Conservation (phyloP, 2,888 invertebrate genomes). For the Chydorus sphaericus region DNA sequence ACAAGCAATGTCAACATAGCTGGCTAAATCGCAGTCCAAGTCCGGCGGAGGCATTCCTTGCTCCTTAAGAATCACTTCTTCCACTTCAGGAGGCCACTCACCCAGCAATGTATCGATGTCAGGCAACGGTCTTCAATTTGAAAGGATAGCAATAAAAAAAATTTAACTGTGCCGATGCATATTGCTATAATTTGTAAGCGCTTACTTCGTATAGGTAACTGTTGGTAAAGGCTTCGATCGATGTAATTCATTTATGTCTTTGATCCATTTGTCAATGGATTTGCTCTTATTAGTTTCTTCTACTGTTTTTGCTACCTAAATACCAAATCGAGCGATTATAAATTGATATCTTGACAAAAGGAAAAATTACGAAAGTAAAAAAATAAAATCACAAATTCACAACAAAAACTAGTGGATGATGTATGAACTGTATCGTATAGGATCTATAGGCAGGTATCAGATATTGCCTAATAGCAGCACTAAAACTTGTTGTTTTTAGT, state of each 20-base stretch:
- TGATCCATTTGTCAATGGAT: conserved; percentile 92
- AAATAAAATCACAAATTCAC: too few relatives aligned
- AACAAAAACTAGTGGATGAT: too few relatives aligned
- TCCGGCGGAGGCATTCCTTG: conserved; percentile 58
- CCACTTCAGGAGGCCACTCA: conserved; percentile 85
- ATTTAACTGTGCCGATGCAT: background rate
- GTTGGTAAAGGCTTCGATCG: conserved; percentile 73
- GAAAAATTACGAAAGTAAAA: too few relatives aligned
- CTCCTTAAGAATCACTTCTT: conserved; percentile 57
- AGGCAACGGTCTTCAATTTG: conserved; percentile 66
- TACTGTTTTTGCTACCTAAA: conserved; percentile 54
- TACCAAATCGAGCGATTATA: too few relatives aligned
- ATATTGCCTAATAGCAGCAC: too few relatives aligned
- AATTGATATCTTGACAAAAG: too few relatives aligned
- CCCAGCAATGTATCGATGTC: conserved; percentile 87
- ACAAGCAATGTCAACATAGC: conserved; percentile 71
- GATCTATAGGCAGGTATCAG: too few relatives aligned
- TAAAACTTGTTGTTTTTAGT: too few relatives aligned
- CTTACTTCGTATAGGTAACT: conserved; percentile 60
- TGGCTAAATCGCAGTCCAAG: conserved; percentile 54
- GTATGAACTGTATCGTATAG: too few relatives aligned
- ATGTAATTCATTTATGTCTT: conserved; percentile 83
- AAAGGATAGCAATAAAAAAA: conserved; percentile 21
- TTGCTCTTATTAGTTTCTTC: conserved; percentile 70
- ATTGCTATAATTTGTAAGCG: conserved; percentile 16